Base-by-base conservation (phyloP, 2,888 invertebrate species). In the Polia nebulosa region DNA sequence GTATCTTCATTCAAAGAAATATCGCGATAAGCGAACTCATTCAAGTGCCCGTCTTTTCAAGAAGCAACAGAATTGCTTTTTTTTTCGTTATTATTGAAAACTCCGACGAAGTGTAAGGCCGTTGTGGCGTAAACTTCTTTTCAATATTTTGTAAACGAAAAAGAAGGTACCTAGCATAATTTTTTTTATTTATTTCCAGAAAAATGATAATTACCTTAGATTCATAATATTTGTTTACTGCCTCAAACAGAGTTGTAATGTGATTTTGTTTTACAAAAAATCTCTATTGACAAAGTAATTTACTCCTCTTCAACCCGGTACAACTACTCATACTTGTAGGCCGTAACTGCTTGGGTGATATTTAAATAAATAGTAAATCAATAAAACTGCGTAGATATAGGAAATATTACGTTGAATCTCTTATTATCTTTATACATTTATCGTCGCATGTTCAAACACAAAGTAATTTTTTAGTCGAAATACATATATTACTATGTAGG, bases 21-120 rank as follows among this genome's bases (percentile, higher is more conserved):
- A 80, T 79, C 72, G 71, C 73, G 85, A 85, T 85, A 86, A 86
- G 76, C 75, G 73, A 41, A 75, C 74, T 72, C 80, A 73, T 76
- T 83, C 79, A 80, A 68, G 58, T 76, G 58, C 25, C 41, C 64
- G 41, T 62, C 70, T 77, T 79, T 77, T 80, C 61, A 77, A 61
- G 45, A 71, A 44, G 57, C 51, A 52, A 72, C 61, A 64, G 66
- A 68, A 80, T 83, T 75, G 70, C 70, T 79, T 76, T 84, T 74
- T 74, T 80, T 71, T 80, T 74, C 59, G 55, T 76, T 80, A 58
- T 76, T 79, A 83, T 85, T 79, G 81, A 78, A 81, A 79, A 63
- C 5, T 39, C 44, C 63, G 57, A 59, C 56, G 56, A 75, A 77
- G 71, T 47, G 41, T 9, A 47, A 44, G 51, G 51, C 49, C 68